These are phyloP conservation scores for Euborellia annulipes DNA, from an alignment of 1,140 invertebrate species.

Conservation along the genomic window DNA sequence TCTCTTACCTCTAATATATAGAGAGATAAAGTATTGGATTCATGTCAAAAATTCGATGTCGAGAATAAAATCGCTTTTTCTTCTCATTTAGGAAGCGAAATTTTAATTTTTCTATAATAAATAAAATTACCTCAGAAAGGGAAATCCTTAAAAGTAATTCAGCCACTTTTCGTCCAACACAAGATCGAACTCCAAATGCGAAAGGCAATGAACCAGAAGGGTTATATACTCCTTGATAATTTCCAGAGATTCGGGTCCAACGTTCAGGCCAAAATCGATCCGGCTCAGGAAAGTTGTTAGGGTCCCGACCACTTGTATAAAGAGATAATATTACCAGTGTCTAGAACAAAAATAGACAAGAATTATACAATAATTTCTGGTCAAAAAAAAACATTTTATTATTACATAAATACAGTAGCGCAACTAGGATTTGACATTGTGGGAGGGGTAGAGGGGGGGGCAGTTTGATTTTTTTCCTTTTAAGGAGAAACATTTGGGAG, in stretches of 20 bases:
- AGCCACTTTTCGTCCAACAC: slow-evolving; percentile 65
- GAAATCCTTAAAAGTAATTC: slow-evolving; percentile 52
- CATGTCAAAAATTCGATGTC: no score
- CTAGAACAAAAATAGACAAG: no score
- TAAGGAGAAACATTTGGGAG: no score
- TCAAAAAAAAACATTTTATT: no score
- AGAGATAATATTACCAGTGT: slow-evolving; percentile 62
- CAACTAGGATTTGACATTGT: no score
- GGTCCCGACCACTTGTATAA: slow-evolving; percentile 60
- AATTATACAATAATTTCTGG: neutral
- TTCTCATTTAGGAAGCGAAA: neutral
- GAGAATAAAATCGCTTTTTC: neutral
- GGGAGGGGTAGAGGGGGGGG: no score
- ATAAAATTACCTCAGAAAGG: slow-evolving; percentile 36
- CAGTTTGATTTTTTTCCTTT: no score
- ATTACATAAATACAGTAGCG: no score
- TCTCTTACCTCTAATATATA: no score
- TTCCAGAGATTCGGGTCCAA: slow-evolving; percentile 43
- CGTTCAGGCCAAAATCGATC: slow-evolving; percentile 55
- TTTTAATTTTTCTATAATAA: neutral
- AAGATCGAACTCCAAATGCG: slow-evolving; percentile 62
- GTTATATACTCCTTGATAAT: slow-evolving; percentile 29
- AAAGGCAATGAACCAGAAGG: slow-evolving; percentile 65
- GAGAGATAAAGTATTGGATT: no score
- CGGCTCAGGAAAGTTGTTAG: slow-evolving; percentile 48